Evolutionary conservation across 2,797 vertebrate genomes (phyloP).

Genomic region (Hydrocynus forskahlii): DNA sequence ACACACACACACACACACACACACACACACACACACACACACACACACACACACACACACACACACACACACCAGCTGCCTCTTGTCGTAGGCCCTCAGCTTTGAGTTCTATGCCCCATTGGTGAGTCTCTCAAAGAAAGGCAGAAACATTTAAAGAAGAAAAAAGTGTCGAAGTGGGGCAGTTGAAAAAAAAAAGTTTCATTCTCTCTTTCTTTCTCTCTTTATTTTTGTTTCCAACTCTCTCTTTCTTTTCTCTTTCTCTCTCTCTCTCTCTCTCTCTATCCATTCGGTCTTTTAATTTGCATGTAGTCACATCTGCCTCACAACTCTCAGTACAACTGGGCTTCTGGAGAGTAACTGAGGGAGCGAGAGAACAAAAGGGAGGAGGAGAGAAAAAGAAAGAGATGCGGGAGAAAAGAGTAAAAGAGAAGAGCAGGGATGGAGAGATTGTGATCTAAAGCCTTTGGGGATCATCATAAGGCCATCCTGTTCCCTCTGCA

Average conservation of each 20-base stretch:
- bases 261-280: neutral
- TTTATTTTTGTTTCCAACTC: neutral
- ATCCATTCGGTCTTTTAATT: no score
- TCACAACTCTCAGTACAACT: neutral
- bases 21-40: no score
- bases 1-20: neutral
- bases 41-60: conserved; percentile 28
- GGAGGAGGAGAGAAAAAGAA: neutral
- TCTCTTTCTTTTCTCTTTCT: neutral
- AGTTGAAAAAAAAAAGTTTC: neutral
- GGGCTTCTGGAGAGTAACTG: neutral
- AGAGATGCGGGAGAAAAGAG: neutral
- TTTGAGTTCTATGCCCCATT: conserved; percentile 37
- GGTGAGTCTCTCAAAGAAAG: neutral
- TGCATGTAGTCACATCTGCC: neutral
- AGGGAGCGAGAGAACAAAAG: neutral
- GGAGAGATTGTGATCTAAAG: neutral
- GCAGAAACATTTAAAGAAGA: neutral
- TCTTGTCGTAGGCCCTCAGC: conserved; percentile 12
- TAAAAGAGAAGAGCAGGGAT: neutral
- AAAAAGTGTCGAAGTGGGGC: neutral
- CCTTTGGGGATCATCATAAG: neutral
- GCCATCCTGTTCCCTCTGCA: neutral
- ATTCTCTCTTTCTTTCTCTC: neutral
- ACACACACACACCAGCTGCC: conserved; percentile 37